These are phyloP conservation scores for Hexactinellida sp. DNA, from an alignment of 37 sponge, comb jelly and placozoan species.

Conservation along the genomic window DNA sequence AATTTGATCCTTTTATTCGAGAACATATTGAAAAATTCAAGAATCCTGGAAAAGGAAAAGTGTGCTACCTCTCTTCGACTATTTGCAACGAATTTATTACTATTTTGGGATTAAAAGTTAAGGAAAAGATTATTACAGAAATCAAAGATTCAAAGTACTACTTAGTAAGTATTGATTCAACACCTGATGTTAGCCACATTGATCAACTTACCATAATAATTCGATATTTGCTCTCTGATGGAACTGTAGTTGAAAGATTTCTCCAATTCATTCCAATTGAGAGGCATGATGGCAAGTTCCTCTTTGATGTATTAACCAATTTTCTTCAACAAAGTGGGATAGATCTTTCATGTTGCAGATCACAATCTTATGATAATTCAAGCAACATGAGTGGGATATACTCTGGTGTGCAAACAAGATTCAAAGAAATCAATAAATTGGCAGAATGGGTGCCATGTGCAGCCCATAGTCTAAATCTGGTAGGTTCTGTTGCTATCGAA, in stretches of 20 bases:
- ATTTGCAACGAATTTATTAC: slow-evolving; percentile 14
- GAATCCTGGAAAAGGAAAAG: slow-evolving; percentile 18
- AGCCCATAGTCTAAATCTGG: slow-evolving; percentile 22
- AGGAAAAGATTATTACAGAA: neutral
- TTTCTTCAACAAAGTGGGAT: neutral
- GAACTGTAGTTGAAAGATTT: slow-evolving; percentile 20
- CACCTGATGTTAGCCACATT: slow-evolving; percentile 21
- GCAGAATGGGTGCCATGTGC: slow-evolving; percentile 18
- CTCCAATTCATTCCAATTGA: slow-evolving; percentile 21
- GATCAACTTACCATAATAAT: slow-evolving; percentile 23
- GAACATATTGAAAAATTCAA: slow-evolving; percentile 15
- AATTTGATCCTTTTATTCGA: slow-evolving; percentile 23
- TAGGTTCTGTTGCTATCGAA: slow-evolving; percentile 9
- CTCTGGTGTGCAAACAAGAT: slow-evolving; percentile 19
- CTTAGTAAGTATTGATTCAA: slow-evolving; percentile 21
- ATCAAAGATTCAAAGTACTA: slow-evolving; percentile 21
- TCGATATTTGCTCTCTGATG: slow-evolving; percentile 1
- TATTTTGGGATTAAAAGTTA: neutral
- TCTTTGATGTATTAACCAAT: neutral
- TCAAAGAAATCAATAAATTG: slow-evolving; percentile 22
- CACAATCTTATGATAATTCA: slow-evolving; percentile 28
- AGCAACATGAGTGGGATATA: slow-evolving; percentile 21
- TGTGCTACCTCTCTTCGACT: slow-evolving; percentile 22
- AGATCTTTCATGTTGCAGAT: neutral
- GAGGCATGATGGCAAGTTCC: slow-evolving; percentile 12